A percentile compares a stretch with the other conserved stretches of the same genome.
phyloP scores from a whole-genome alignment of 2,888 invertebrate species.

The Spilosoma lubricipeda region DNA sequence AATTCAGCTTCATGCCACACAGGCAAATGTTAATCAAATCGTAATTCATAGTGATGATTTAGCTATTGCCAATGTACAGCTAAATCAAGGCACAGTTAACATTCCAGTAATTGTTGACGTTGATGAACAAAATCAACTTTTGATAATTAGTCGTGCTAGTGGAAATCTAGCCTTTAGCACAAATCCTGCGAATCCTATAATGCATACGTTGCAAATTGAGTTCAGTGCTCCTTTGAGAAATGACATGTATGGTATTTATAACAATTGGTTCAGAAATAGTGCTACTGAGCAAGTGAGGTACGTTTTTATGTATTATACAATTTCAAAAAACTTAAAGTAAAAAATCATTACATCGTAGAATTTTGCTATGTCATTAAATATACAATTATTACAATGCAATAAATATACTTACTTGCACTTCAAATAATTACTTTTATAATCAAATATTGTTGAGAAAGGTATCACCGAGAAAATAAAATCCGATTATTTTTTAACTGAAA shows the following conservation, averaged over 20 bases:
- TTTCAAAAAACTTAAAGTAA: neutral
- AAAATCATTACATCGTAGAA: neutral
- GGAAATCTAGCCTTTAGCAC: constrained; percentile 57
- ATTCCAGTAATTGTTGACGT: constrained; percentile 28
- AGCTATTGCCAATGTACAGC: constrained; percentile 63
- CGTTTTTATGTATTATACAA: constrained; percentile 6
- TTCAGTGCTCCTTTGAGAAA: constrained; percentile 67
- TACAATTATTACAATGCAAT: too few species aligned
- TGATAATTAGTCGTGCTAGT: constrained; percentile 55
- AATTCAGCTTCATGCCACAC: constrained; percentile 63
- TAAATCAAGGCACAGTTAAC: constrained; percentile 61
- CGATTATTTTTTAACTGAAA: too few species aligned
- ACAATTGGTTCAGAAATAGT: constrained; percentile 73
- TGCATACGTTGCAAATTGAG: constrained; percentile 61
- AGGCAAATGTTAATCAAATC: constrained; percentile 60
- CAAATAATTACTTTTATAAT: too few species aligned
- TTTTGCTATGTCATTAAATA: too few species aligned
- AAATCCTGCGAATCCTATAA: constrained; percentile 33
- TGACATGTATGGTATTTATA: constrained; percentile 81
- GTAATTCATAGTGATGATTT: constrained; percentile 76
- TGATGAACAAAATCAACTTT: constrained; percentile 63
- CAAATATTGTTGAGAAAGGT: too few species aligned
- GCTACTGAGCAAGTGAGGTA: constrained; percentile 58
- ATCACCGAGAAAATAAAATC: too few species aligned
- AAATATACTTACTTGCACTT: too few species aligned